Conservation (phyloP, 2,888 invertebrate species). For the Pachymerium ferrugineum region DNA sequence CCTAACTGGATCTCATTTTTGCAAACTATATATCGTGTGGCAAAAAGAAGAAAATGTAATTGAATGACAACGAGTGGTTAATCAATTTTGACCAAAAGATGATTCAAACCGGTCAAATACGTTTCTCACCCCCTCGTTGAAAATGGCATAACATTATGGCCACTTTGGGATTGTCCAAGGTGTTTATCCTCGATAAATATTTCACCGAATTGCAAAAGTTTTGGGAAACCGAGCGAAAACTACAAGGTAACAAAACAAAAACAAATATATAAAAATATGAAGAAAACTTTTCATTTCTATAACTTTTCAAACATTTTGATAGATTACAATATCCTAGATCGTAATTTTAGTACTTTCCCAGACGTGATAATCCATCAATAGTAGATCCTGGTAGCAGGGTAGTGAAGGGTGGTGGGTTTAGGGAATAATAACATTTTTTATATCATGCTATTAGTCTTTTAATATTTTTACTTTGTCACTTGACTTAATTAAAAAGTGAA, state of each 20-base stretch:
- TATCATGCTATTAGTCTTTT: too few species aligned
- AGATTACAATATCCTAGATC: background rate
- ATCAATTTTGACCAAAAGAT: too few species aligned
- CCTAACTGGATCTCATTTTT: too few species aligned
- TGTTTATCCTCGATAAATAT: slow-evolving; percentile 95
- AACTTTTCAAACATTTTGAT: background rate
- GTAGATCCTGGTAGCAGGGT: background rate
- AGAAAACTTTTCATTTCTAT: background rate
- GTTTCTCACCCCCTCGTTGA: background rate
- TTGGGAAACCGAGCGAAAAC: slow-evolving; percentile 93
- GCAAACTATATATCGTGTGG: too few species aligned
- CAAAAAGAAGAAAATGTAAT: too few species aligned
- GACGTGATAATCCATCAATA: background rate
- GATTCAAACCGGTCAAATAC: background rate
- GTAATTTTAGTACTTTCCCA: background rate
- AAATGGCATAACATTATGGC: slow-evolving; percentile 60
- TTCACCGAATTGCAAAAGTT: slow-evolving; percentile 94
- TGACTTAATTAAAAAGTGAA: too few species aligned
- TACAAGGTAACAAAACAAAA: slow-evolving; percentile 63
- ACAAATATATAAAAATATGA: background rate
- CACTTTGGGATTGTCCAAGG: slow-evolving; percentile 92
- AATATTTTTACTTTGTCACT: too few species aligned
- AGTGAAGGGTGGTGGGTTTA: background rate
- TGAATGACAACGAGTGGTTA: too few species aligned
- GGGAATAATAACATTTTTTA: background rate